Evolutionary conservation across 2,888 invertebrate species (phyloP).

Genomic region (Yponomeuta cagnagella): DNA sequence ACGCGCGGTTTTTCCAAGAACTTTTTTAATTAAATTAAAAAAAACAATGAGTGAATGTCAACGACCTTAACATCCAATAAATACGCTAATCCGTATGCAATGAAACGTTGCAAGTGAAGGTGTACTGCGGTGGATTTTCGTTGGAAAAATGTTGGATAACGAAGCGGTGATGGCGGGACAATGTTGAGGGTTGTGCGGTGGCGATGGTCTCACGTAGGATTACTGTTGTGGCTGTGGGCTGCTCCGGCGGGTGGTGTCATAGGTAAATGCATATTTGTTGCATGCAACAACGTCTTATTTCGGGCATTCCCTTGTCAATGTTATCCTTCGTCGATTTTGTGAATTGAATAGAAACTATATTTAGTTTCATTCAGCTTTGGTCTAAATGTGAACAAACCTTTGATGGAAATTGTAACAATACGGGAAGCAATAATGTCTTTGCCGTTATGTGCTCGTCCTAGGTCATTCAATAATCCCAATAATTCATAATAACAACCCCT

Average conservation of each 20-base stretch:
- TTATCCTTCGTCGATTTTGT: neutral
- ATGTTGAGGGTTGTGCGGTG: conserved; percentile 58
- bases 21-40: conserved; percentile 55
- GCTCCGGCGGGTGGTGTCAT: conserved; percentile 55
- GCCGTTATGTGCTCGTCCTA: too few species aligned
- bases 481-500: too few species aligned
- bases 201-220: conserved; percentile 54
- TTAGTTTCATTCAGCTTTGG: too few species aligned
- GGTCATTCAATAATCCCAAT: too few species aligned
- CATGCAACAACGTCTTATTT: neutral
- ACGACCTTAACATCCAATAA: conserved; percentile 37
- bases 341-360: too few species aligned
- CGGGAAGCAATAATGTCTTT: too few species aligned
- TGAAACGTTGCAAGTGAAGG: conserved; percentile 27
- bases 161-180: conserved; percentile 46
- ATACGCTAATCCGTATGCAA: conserved; percentile 44
- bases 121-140: conserved; percentile 26
- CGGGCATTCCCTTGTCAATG: neutral
- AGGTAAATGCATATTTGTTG: conserved; percentile 36
- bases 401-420: too few species aligned
- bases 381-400: too few species aligned
- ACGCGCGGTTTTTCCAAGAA: conserved; percentile 23
- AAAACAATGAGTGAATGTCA: conserved; percentile 36
- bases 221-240: conserved; percentile 46
- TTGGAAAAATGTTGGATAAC: conserved; percentile 44